Evolutionary conservation across 2,113 vertebrate species (phyloP).

Genomic region (Propithecus coquereli): DNA sequence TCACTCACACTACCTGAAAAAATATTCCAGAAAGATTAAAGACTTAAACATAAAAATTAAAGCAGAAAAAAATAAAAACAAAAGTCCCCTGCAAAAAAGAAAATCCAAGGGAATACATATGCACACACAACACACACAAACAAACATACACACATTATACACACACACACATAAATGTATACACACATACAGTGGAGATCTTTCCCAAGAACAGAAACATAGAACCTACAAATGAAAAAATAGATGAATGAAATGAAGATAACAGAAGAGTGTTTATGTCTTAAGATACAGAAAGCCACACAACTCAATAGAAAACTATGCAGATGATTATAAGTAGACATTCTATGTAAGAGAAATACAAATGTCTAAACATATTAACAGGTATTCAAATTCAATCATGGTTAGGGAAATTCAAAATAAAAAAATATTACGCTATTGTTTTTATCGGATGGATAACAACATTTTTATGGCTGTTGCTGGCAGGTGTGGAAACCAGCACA

Average conservation of each 20-base stretch:
- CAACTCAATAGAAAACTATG: not conserved
- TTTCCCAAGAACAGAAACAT: not conserved
- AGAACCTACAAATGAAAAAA: not conserved
- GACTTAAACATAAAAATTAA: not conserved
- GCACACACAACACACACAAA: not conserved
- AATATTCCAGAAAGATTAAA: not conserved
- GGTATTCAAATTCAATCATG: not conserved
- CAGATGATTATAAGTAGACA: not conserved
- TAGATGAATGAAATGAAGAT: not conserved
- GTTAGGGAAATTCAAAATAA: not conserved
- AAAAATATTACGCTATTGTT: not conserved
- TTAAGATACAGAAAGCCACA: not conserved
- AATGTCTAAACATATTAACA: not conserved
- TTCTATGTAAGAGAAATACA: not conserved
- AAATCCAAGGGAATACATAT: not conserved
- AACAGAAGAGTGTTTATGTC: not conserved
- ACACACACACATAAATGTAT: not conserved
- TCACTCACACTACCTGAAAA: not conserved
- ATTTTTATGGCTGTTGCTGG: not conserved
- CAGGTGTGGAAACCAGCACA: not conserved
- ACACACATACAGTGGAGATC: not conserved
- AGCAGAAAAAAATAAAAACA: not conserved
- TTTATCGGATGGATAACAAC: not conserved
- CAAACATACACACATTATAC: not conserved
- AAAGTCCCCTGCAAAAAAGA: not conserved